A percentile compares a stretch with the other conserved stretches of the same genome.
Evolutionary conservation across 2,113 vertebrate genomes (phyloP).

Genomic region (Pimephales promelas): DNA sequence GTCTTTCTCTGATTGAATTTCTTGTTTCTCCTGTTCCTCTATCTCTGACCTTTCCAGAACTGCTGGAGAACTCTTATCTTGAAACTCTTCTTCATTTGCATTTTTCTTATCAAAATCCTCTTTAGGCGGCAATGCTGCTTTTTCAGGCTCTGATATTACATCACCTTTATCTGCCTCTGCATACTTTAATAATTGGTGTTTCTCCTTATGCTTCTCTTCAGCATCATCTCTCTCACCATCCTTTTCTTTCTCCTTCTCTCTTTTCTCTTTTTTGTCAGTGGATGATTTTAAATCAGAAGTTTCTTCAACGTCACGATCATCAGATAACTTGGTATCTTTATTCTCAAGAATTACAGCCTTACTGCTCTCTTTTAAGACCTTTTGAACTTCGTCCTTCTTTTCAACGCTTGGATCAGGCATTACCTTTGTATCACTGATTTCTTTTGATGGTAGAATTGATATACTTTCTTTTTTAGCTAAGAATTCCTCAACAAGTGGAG

Average conservation of each 20-base stretch:
- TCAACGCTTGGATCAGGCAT: conserved; percentile 64
- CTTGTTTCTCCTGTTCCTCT: conserved; percentile 35
- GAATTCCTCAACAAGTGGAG: conserved; percentile 51
- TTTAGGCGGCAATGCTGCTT: conserved; percentile 36
- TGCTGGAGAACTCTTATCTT: conserved; percentile 5
- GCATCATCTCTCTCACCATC: conserved; percentile 56
- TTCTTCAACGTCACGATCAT: conserved; percentile 69
- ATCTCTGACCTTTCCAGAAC: conserved; percentile 30
- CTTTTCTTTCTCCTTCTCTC: conserved; percentile 56
- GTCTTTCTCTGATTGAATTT: conserved; percentile 32
- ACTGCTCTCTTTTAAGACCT: conserved; percentile 58
- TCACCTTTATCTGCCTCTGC: conserved; percentile 26
- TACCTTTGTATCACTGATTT: conserved; percentile 71
- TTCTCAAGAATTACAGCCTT: conserved; percentile 70
- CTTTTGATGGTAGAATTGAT: conserved; percentile 59
- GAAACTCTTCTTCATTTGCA: not conserved
- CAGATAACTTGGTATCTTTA: conserved; percentile 76
- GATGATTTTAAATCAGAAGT: conserved; percentile 46
- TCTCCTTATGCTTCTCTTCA: conserved; percentile 43
- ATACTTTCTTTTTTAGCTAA: conserved; percentile 63
- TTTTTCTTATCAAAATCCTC: conserved; percentile 46
- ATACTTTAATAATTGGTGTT: conserved; percentile 38
- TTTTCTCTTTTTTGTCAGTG: conserved; percentile 57
- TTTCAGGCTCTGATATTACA: conserved; percentile 20
- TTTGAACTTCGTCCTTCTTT: conserved; percentile 63